Evolutionary conservation across 1,140 invertebrate species (phyloP), one percentile per base, ranked within the genome.

Genomic region (Magallana angulata): DNA sequence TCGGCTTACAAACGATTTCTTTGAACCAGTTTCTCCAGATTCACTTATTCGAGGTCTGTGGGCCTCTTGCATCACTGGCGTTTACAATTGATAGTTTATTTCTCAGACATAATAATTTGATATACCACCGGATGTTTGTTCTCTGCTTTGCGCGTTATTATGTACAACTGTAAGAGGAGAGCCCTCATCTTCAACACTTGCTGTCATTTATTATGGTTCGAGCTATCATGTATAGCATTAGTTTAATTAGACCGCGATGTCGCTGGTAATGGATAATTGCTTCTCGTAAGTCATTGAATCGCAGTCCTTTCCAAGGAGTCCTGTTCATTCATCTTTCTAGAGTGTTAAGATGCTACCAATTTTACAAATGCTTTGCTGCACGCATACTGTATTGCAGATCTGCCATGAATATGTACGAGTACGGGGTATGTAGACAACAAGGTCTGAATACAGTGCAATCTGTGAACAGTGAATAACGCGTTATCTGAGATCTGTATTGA

Each of bases 201-300:
- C 60, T 62, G 60, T 62, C 60, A 62, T 62, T 12, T 62, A 12
- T 62, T 62, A 16, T 62, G 5, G 14, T 62, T 30, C 14, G 12
- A 36, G 24, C 24, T 11, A 30, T 76, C 24, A 76, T 76, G 18
- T 30, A 30, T 24, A 76, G 36, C 68, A 76, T 30, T 8, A 18
- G 11, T 30, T 76, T 76, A 76, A 76, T 76, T 76, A 76, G 68
- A 76, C 68, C 24, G 16, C 9, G 64, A 71, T 71, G n/a, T 71
- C 8, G 24, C 5, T 11, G 24, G 68, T 30, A 8, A 36, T 68
- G 16, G 64, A 18, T n/a, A 48, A 76, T 64, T 16, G 5, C 24
- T 18, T 68, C 64, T 24, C 6, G n/a, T 68, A 7, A 76, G 36
- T 76, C 30, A 76, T 12, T 18, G 12, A 9, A 48, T 8, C 36